Evolutionary conservation across 2,113 vertebrate genomes (phyloP).

Genomic region (Condylura cristata): DNA sequence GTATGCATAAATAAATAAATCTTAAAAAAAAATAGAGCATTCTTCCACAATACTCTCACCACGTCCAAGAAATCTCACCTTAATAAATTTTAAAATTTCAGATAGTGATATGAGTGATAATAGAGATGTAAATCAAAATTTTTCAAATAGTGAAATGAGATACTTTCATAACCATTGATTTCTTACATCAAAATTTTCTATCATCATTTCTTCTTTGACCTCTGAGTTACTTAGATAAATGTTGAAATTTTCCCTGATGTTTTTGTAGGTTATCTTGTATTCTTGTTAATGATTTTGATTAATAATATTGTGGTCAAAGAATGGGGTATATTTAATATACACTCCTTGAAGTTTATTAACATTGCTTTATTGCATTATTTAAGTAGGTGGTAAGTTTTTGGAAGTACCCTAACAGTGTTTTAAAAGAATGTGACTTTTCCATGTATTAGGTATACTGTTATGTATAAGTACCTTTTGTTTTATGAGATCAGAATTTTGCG

Average conservation of each 20-base stretch:
- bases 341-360: conserved; percentile 20
- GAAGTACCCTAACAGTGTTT: not conserved
- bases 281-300: conserved; percentile 3
- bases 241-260: not conserved
- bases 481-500: not conserved
- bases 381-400: not conserved
- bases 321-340: not conserved
- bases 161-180: not conserved
- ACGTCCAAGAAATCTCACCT: not conserved
- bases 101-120: too few species aligned
- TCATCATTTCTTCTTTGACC: not conserved
- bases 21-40: too few species aligned
- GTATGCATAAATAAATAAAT: too few species aligned
- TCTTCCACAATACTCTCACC: not conserved
- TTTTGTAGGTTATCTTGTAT: not conserved
- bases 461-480: not conserved
- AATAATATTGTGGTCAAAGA: not conserved
- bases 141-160: not conserved
- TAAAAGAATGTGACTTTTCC: not conserved
- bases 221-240: not conserved
- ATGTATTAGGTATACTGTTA: not conserved
- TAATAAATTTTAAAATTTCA: not conserved
- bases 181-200: not conserved
- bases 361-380: not conserved
- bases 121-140: too few species aligned